Base-by-base conservation (phyloP, 1,140 invertebrate genomes). In the Eubasilissa regina region DNA sequence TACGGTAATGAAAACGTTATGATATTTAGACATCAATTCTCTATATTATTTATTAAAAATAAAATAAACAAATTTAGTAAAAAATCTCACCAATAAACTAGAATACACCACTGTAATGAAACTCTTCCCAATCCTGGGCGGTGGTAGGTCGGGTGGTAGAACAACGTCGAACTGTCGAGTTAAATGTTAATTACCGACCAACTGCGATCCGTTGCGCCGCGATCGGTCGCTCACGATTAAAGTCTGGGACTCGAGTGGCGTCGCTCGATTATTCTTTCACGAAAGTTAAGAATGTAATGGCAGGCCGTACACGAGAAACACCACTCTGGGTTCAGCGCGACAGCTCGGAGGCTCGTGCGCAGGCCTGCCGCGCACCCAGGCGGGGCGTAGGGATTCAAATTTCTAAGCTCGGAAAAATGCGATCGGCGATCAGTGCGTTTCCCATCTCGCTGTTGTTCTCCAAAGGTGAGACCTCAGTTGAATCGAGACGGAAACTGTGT, bases 231-330 rank as follows among this genome's bases (percentile, higher is more conserved):
- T 81, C 80, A 58, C 81, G 81, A 66, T 66, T 81, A 79, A 64
- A 45, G 81, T 80, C 77, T 79, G 80, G 76, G 56, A 81, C 53
- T 82, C 66, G 56, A 82, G 78, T 82, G 81, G 66, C 64, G 77
- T 15, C 48, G 13, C 17, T 76, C 43, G 73, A 77, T 70, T 70
- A 66, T 58, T 72, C 74, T 75, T 77, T 80, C 75, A 75, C 66
- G 45, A 77, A 80, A 75, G 73, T 80, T 64, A 77, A 77, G 75
- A 77, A 70, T 51, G 75, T 56, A 58, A 56, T 78, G 76, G 47
- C 51, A 66, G 60, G 60, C 44, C n/a, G 17, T 47, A n/a, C 75
- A 25, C 51, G 60, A 77, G 75, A 66, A 66, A 13, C 60, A 51
- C n/a, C n/a, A n/a, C n/a, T n/a, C n/a, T n/a, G n/a, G n/a, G n/a